phyloP scores from a whole-genome alignment of 2,797 vertebrate species.

The Gymnodraco acuticeps region DNA sequence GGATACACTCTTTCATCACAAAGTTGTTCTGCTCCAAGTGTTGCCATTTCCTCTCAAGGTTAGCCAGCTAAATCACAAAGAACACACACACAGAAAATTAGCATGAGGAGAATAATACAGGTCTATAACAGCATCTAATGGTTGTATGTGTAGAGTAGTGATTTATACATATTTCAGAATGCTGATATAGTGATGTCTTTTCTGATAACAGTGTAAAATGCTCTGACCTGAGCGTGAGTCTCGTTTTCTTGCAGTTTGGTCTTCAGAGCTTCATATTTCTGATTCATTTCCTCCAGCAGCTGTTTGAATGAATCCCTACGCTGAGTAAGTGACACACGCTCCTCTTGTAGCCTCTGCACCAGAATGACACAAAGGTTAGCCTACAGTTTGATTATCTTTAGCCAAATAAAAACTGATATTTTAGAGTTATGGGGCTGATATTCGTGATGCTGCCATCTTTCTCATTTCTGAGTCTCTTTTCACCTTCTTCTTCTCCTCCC shows the following conservation, averaged over 20 bases:
- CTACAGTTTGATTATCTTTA: neutral
- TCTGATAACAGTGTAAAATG: neutral
- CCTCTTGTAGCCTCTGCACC: slow-evolving; percentile 89
- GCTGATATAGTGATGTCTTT: neutral
- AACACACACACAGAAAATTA: neutral
- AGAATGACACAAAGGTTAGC: neutral
- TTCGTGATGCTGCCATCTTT: too few species aligned
- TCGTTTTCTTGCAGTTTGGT: slow-evolving; percentile 92
- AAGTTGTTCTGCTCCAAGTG: slow-evolving; percentile 98
- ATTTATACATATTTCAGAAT: neutral
- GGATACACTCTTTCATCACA: slow-evolving; percentile 99
- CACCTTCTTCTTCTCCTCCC: slow-evolving; percentile 94
- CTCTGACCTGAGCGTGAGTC: slow-evolving; percentile 91
- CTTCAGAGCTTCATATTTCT: slow-evolving; percentile 86
- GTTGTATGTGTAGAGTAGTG: neutral
- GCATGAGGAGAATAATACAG: neutral
- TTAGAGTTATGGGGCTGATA: neutral
- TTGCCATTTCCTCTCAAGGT: slow-evolving; percentile 98
- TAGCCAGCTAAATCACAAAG: slow-evolving; percentile 88
- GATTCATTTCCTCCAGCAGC: slow-evolving; percentile 85
- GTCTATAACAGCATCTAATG: too few species aligned
- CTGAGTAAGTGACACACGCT: slow-evolving; percentile 85
- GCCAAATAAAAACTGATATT: neutral
- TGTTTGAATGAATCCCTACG: slow-evolving; percentile 85
- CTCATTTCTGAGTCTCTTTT: neutral